These are phyloP conservation scores for Polyodon spathula DNA, from an alignment of 2,113 vertebrate species.

Conservation along the genomic window DNA sequence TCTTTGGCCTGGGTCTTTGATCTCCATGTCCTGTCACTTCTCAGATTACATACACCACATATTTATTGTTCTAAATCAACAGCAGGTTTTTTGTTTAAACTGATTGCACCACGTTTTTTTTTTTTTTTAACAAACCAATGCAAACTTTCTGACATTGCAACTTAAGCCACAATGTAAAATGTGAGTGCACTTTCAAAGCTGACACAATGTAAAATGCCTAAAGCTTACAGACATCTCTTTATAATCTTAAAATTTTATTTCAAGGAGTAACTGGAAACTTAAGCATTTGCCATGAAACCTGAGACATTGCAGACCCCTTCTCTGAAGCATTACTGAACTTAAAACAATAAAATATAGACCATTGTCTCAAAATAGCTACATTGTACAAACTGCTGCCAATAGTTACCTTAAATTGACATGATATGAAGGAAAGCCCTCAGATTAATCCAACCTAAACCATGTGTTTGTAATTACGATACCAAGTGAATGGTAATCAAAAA, in stretches of 20 bases:
- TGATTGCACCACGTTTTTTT: slow-evolving; percentile 14
- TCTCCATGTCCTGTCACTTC: slow-evolving; percentile 71
- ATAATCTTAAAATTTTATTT: slow-evolving; percentile 1
- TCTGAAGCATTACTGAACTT: not conserved
- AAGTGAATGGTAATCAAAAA: too few species aligned
- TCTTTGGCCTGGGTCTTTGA: slow-evolving; percentile 71
- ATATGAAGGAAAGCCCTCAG: too few species aligned
- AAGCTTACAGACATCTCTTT: slow-evolving; percentile 4
- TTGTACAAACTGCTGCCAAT: too few species aligned
- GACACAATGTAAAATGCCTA: not conserved
- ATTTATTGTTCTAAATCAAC: slow-evolving; percentile 75
- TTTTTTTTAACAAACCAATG: not conserved
- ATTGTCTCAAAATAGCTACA: too few species aligned
- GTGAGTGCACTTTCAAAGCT: slow-evolving; percentile 13
- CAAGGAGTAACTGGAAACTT: not conserved
- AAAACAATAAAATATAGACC: too few species aligned
- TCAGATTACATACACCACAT: slow-evolving; percentile 68
- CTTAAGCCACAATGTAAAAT: slow-evolving; percentile 10
- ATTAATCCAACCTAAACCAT: too few species aligned
- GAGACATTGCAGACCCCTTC: not conserved
- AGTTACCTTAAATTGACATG: too few species aligned
- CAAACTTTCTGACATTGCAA: not conserved
- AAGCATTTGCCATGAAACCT: not conserved
- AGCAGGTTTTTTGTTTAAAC: slow-evolving; percentile 36
- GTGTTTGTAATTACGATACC: too few species aligned